Evolutionary conservation across 2,888 invertebrate genomes (phyloP).

Genomic region (Auanema freiburgensis): DNA sequence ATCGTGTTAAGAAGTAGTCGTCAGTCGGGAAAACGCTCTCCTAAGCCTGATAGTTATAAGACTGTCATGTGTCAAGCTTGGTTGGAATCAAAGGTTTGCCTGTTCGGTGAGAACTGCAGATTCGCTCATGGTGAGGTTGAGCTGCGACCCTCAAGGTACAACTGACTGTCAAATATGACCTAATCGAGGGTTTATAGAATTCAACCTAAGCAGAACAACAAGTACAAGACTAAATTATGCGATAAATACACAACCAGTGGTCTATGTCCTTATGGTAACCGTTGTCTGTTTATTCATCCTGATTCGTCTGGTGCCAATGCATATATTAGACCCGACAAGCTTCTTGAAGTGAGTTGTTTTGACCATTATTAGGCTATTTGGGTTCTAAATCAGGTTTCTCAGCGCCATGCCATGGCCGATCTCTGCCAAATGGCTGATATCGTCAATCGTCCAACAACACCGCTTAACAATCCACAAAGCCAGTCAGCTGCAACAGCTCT

Average conservation of each 20-base stretch:
- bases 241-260: slow-evolving; percentile 63
- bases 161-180: too few relatives aligned
- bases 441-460: slow-evolving; percentile 8
- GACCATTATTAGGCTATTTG: neutral
- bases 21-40: slow-evolving; percentile 17
- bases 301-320: slow-evolving; percentile 37
- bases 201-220: slow-evolving; percentile 48
- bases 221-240: slow-evolving; percentile 63
- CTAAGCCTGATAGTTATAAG: slow-evolving; percentile 60
- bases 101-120: slow-evolving; percentile 58
- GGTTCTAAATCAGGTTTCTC: slow-evolving; percentile 27
- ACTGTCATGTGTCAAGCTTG: slow-evolving; percentile 63
- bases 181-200: too few relatives aligned
- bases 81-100: slow-evolving; percentile 54
- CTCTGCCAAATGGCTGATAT: slow-evolving; percentile 11
- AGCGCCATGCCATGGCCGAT: slow-evolving; percentile 43
- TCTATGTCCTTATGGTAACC: slow-evolving; percentile 59
- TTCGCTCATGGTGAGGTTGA: slow-evolving; percentile 61
- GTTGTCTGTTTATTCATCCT: slow-evolving; percentile 63
- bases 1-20: neutral
- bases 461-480: neutral
- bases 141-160: slow-evolving; percentile 52
- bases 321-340: slow-evolving; percentile 49
- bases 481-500: slow-evolving; percentile 3
- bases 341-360: slow-evolving; percentile 30